Conservation (phyloP, 2,888 invertebrate species). For the Eupelmus urozonus region DNA sequence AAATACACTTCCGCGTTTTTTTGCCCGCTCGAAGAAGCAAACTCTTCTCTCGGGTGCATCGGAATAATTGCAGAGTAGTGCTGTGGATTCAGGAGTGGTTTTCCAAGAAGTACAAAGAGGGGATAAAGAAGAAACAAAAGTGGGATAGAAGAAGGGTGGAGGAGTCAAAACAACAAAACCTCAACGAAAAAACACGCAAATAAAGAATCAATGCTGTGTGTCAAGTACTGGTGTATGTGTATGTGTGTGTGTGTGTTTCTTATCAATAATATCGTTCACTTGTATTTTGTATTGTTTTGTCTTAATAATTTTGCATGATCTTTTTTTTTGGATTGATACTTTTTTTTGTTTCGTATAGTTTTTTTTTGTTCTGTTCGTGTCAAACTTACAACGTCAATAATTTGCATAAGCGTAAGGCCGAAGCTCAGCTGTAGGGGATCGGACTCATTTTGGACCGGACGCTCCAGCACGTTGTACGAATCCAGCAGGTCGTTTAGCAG, state of each 20-base stretch:
- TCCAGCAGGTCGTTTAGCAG: conserved; percentile 94
- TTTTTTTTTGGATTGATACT: conserved; percentile 16
- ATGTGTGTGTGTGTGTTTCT: conserved; percentile 9
- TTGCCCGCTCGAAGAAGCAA: not conserved
- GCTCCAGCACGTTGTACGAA: conserved; percentile 95
- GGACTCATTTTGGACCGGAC: conserved; percentile 97
- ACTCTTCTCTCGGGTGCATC: conserved; percentile 42
- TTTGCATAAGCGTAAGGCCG: conserved; percentile 98
- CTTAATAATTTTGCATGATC: too few species aligned
- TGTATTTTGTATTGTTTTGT: conserved; percentile 5
- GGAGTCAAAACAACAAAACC: conserved; percentile 2
- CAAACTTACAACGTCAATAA: conserved; percentile 95
- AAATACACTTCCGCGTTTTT: conserved; percentile 12
- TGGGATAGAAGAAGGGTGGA: conserved; percentile 1
- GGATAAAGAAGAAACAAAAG: not conserved
- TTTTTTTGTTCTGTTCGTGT: conserved; percentile 51
- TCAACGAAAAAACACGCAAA: conserved; percentile 37
- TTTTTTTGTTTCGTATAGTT: conserved; percentile 16
- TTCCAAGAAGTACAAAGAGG: conserved; percentile 15
- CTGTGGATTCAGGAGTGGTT: conserved; percentile 1
- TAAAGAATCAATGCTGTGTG: conserved; percentile 35
- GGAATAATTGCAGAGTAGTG: conserved; percentile 50
- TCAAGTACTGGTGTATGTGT: not conserved
- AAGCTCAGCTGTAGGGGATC: conserved; percentile 96
- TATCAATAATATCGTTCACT: conserved; percentile 4